Base-by-base conservation (phyloP, 2,888 invertebrate genomes). In the Monopis laevigella region DNA sequence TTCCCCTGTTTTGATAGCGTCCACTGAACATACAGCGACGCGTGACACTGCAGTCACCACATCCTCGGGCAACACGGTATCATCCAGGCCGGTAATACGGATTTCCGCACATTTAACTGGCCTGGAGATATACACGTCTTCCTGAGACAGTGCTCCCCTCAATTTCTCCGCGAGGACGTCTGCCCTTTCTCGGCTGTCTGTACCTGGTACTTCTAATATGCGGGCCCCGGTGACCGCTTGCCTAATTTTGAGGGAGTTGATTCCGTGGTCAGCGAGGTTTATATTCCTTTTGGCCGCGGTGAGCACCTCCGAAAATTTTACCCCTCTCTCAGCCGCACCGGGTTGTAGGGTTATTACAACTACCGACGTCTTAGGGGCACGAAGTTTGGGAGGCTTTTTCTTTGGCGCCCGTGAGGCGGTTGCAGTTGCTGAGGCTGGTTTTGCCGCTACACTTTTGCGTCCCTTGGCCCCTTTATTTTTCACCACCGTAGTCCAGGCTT, bases 281-380 rank as follows among this genome's bases (percentile, higher is more conserved):
- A 48, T 40, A 0, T 29, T 30, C 0, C n/a, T 10, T 26, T 38
- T 47, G 0, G 49, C 48, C 26, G 41, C 14, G 1, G 30, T 1
- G 10, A 51, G 3, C 0, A 44, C 34, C 1, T 40, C 17, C 0
- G 42, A 40, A 8, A 48, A 49, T 0, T 45, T 39, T 0, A 40
- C 11, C 1, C 49, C 50, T 1, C 8, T 34, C 6, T 44, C 38
- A 12, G 24, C 14, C 0, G 44, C 51, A 8, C 19, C 46, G 2
- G 46, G 45, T 30, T 28, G 39, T 6, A 51, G 19, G 0, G 45
- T 44, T 1, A 51, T 32, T 3, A 46, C 34, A 2, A 50, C 44
- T 4, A 48, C 49, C 1, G 47, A 14, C 0, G 48, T 39, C 0
- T 28, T 26, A 2, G 50, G 49, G 3, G 21, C 2, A 8, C 32